phyloP scores from a whole-genome alignment of 1,140 invertebrate genomes.

The Capitella teleta region DNA sequence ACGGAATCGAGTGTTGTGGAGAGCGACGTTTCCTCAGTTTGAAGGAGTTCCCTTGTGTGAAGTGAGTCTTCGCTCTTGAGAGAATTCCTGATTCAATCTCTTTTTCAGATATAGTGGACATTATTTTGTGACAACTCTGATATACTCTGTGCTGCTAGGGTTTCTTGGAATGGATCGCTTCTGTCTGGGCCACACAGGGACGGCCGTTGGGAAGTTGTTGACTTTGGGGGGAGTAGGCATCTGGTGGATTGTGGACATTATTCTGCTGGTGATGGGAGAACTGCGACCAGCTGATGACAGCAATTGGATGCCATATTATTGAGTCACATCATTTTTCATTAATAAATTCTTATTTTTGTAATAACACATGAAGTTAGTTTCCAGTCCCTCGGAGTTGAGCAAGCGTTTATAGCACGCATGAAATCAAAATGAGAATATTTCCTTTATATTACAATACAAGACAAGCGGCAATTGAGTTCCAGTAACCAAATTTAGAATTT shows the following conservation, averaged over 20 bases:
- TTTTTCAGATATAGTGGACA: conserved; percentile 72
- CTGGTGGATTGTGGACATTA: conserved; percentile 97
- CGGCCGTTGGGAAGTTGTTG: conserved; percentile 66
- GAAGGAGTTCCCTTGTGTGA: conserved; percentile 79
- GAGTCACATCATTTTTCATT: neutral
- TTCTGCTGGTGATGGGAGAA: conserved; percentile 85
- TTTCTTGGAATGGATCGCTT: conserved; percentile 91
- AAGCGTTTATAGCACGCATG: too few relatives aligned
- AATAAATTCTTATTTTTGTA: neutral
- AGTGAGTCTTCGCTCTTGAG: too few relatives aligned
- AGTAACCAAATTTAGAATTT: too few relatives aligned
- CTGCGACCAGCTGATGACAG: conserved; percentile 91
- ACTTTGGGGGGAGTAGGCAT: conserved; percentile 92
- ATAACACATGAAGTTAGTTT: too few relatives aligned
- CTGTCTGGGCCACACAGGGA: conserved; percentile 81
- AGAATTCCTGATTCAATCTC: too few relatives aligned
- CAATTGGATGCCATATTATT: conserved; percentile 79
- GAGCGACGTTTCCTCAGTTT: conserved; percentile 60
- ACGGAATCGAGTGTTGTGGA: conserved; percentile 88
- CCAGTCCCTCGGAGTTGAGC: too few relatives aligned
- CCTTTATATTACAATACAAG: too few relatives aligned
- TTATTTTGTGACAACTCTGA: conserved; percentile 90
- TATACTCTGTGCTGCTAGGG: conserved; percentile 92
- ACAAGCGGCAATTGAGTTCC: too few relatives aligned
- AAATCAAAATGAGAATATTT: too few relatives aligned